Percentiles rank a stretch among this genome's conserved stretches.
Conservation (phyloP, 35 echinoderm and acorn worm species). For the Anneissia japonica region DNA sequence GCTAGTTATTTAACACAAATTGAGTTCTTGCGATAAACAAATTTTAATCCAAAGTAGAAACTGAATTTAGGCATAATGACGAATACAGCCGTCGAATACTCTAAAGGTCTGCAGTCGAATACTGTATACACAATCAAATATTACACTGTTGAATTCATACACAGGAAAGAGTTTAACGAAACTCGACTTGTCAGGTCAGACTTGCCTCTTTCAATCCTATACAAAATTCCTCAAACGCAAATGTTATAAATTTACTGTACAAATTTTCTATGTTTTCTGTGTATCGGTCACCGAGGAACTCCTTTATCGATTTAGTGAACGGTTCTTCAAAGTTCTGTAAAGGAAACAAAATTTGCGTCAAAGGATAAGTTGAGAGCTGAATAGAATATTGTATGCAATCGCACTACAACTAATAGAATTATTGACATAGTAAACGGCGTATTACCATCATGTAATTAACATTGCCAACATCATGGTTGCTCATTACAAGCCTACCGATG, state of each 20-base stretch:
- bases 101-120: too few species aligned
- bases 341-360: constrained; percentile 27
- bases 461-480: neutral
- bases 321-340: constrained; percentile 83
- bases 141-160: too few species aligned
- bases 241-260: constrained; percentile 67
- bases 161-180: too few species aligned
- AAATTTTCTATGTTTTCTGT: constrained; percentile 96
- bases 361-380: too few species aligned
- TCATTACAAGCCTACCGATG: neutral
- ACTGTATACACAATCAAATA: too few species aligned
- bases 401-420: neutral
- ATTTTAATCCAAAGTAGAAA: too few species aligned
- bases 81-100: too few species aligned
- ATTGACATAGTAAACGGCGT: neutral
- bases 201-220: constrained; percentile 59
- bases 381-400: neutral
- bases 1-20: too few species aligned
- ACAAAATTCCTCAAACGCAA: constrained; percentile 68
- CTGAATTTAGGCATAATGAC: too few species aligned
- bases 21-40: too few species aligned
- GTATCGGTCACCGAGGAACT: constrained; percentile 82
- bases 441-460: neutral
- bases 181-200: neutral
- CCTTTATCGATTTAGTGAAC: constrained; percentile 58